Conservation (phyloP, 2,888 invertebrate genomes). For the Lysandra bellargus region DNA sequence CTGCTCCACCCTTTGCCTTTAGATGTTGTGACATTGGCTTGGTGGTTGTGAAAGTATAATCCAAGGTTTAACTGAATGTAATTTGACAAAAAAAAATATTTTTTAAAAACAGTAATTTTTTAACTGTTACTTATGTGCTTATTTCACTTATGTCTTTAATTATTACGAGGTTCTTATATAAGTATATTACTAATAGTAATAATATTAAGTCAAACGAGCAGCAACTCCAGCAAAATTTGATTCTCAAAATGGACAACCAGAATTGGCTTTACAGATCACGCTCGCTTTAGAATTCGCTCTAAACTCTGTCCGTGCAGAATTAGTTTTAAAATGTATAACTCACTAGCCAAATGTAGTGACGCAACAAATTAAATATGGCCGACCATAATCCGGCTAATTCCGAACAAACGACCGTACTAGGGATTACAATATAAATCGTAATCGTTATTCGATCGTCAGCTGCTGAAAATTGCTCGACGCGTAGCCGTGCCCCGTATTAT, state of each 20-base stretch:
- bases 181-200: neutral
- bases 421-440: slow-evolving; percentile 45
- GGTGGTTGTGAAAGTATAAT: too few species aligned
- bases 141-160: too few species aligned
- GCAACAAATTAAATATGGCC: slow-evolving; percentile 29
- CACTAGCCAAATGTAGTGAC: slow-evolving; percentile 18
- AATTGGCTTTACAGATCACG: neutral
- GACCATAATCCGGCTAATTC: slow-evolving; percentile 30
- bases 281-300: slow-evolving; percentile 2
- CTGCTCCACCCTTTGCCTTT: too few species aligned
- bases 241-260: neutral
- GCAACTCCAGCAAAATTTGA: neutral
- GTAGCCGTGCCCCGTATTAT: slow-evolving; percentile 41
- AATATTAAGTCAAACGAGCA: neutral
- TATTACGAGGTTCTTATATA: neutral
- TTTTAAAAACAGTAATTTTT: too few species aligned
- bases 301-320: neutral
- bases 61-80: too few species aligned
- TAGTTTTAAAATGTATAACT: slow-evolving; percentile 28
- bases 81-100: too few species aligned
- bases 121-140: too few species aligned
- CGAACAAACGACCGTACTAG: slow-evolving; percentile 35
- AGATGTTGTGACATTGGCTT: too few species aligned
- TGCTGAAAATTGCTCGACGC: slow-evolving; percentile 45
- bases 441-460: slow-evolving; percentile 47